A percentile compares a stretch with the other conserved stretches of the same genome.
phyloP scores from a whole-genome alignment of 2,888 invertebrate species.

The Ecliptopera silaceata region DNA sequence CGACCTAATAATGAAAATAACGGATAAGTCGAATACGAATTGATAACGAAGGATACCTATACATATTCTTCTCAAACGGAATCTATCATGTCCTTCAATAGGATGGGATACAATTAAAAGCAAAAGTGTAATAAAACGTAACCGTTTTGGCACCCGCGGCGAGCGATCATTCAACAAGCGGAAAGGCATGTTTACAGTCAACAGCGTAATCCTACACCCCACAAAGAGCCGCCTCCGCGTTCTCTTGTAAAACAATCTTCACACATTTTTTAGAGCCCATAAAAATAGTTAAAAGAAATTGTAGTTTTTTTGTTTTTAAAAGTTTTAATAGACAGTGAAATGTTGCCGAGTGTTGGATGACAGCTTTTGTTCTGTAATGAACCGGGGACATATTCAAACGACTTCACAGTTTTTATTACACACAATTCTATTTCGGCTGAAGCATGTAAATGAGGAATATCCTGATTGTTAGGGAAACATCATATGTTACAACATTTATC shows the following conservation, averaged over 20 bases:
- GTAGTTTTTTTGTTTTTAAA: constrained; percentile 50
- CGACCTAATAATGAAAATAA: too few species aligned
- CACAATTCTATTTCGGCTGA: constrained; percentile 65
- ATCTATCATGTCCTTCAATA: constrained; percentile 8
- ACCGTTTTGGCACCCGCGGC: constrained; percentile 63
- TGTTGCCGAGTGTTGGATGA: constrained; percentile 80
- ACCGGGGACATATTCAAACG: constrained; percentile 75
- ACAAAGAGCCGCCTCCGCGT: constrained; percentile 79
- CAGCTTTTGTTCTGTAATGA: constrained; percentile 82
- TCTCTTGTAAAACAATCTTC: constrained; percentile 80
- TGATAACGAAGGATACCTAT: too few species aligned
- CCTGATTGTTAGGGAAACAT: constrained; percentile 9
- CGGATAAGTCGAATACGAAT: too few species aligned
- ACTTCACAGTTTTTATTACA: constrained; percentile 71
- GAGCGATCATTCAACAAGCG: constrained; percentile 69
- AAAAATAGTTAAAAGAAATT: constrained; percentile 82
- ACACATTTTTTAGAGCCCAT: constrained; percentile 79
- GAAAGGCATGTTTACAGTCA: constrained; percentile 81
- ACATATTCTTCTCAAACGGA: background rate
- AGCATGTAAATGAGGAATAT: constrained; percentile 22
- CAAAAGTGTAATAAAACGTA: constrained; percentile 33
- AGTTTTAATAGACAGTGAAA: constrained; percentile 81
- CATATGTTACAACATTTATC: too few species aligned
- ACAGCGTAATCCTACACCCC: constrained; percentile 73
- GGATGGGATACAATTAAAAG: constrained; percentile 35